Evolutionary conservation across 2,113 vertebrate species (phyloP).

Genomic region (Bubo bubo): DNA sequence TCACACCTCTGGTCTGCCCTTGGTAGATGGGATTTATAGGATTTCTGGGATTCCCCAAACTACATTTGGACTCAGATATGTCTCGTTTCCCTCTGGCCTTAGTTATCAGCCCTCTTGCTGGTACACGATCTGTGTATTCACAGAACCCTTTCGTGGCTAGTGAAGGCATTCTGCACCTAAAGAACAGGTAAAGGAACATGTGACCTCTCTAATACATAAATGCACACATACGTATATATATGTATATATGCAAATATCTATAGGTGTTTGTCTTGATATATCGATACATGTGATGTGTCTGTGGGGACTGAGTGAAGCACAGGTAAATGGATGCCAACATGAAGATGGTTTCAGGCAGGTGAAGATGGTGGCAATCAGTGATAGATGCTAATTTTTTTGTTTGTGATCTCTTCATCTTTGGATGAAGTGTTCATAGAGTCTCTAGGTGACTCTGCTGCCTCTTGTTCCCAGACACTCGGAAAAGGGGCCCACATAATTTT

Average conservation of each 20-base stretch:
- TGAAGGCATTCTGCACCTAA: background rate
- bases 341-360: background rate
- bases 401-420: background rate
- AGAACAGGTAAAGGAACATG: background rate
- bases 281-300: background rate
- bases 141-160: background rate
- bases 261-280: background rate
- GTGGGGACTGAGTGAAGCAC: background rate
- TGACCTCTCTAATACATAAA: background rate
- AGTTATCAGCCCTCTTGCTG: background rate
- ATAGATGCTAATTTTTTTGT: background rate
- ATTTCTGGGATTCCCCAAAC: background rate
- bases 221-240: accelerated
- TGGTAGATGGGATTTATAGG: background rate
- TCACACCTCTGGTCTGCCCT: background rate
- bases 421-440: background rate
- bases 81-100: background rate
- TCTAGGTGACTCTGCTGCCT: background rate
- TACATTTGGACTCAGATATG: background rate
- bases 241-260: background rate
- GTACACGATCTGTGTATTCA: background rate
- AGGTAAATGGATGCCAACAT: background rate
- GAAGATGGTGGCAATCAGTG: background rate
- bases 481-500: background rate
- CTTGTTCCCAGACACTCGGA: background rate